These are phyloP conservation scores for Zygaena filipendulae DNA, from an alignment of 2,888 invertebrate genomes.

Conservation along the genomic window DNA sequence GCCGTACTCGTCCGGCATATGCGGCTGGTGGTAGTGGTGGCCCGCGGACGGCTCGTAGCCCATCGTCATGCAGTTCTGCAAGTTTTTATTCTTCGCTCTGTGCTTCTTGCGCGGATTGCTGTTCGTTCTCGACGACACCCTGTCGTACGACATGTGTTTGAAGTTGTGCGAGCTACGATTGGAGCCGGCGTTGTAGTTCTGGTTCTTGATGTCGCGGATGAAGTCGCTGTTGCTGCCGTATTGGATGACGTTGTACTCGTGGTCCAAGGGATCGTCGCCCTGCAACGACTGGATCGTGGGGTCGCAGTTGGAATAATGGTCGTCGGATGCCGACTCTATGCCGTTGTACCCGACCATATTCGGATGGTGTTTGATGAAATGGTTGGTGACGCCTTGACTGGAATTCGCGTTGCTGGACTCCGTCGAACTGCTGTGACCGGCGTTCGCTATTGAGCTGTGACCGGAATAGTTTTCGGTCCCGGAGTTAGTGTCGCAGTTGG, in stretches of 20 bases:
- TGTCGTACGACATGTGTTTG: slow-evolving; percentile 63
- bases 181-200: slow-evolving; percentile 63
- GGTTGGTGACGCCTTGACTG: slow-evolving; percentile 61
- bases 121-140: slow-evolving; percentile 59
- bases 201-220: slow-evolving; percentile 61
- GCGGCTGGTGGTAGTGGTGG: slow-evolving; percentile 64
- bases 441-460: slow-evolving; percentile 68
- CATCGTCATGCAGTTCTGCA: slow-evolving; percentile 70
- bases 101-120: slow-evolving; percentile 64
- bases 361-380: slow-evolving; percentile 61
- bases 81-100: slow-evolving; percentile 56
- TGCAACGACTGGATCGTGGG: slow-evolving; percentile 60
- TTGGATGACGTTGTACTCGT: slow-evolving; percentile 64
- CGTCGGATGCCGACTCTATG: slow-evolving; percentile 60
- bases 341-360: slow-evolving; percentile 54
- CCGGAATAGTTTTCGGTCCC: slow-evolving; percentile 73
- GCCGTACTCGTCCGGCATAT: slow-evolving; percentile 57
- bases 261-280: slow-evolving; percentile 58
- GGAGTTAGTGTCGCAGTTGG: slow-evolving; percentile 69
- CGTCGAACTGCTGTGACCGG: slow-evolving; percentile 62
- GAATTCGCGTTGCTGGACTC: slow-evolving; percentile 64
- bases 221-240: slow-evolving; percentile 62
- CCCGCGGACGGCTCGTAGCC: slow-evolving; percentile 65
- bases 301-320: slow-evolving; percentile 64
- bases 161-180: slow-evolving; percentile 62